phyloP scores from a whole-genome alignment of 2,888 invertebrate species.

The Pyrrhosoma nymphula region DNA sequence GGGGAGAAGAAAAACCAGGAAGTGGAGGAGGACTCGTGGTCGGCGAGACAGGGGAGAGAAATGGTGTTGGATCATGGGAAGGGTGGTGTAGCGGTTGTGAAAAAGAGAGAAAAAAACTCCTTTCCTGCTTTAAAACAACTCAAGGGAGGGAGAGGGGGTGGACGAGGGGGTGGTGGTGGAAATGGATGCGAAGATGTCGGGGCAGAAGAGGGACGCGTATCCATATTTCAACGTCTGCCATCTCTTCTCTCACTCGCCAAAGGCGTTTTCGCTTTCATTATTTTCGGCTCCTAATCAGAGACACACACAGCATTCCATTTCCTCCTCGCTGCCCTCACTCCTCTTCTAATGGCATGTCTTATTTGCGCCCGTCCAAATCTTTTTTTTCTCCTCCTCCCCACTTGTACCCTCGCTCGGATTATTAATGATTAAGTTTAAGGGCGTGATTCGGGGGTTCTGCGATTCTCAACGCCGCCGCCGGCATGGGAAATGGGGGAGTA shows the following conservation, averaged over 20 bases:
- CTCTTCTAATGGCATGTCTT: not conserved
- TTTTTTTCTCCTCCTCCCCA: not conserved
- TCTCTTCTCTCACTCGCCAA: not conserved
- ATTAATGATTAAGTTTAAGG: constrained; percentile 4
- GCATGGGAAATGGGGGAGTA: no score
- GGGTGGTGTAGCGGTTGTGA: not conserved
- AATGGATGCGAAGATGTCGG: not conserved
- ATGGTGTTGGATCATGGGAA: not conserved
- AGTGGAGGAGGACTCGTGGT: not conserved
- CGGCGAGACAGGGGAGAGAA: not conserved
- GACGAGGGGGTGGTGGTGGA: not conserved
- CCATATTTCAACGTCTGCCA: not conserved
- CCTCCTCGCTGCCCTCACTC: not conserved
- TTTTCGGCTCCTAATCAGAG: not conserved
- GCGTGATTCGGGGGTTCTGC: not conserved
- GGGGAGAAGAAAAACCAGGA: not conserved
- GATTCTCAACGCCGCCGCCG: not conserved
- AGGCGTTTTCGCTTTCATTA: constrained; percentile 29
- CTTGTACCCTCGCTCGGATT: not conserved
- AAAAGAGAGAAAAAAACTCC: not conserved
- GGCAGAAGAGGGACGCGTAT: not conserved
- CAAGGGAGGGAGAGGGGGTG: not conserved
- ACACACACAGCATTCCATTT: not conserved
- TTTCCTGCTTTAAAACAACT: not conserved
- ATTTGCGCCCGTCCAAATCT: not conserved